Evolutionary conservation across 2,888 invertebrate species (phyloP).

Genomic region (Platycheirus albimanus): DNA sequence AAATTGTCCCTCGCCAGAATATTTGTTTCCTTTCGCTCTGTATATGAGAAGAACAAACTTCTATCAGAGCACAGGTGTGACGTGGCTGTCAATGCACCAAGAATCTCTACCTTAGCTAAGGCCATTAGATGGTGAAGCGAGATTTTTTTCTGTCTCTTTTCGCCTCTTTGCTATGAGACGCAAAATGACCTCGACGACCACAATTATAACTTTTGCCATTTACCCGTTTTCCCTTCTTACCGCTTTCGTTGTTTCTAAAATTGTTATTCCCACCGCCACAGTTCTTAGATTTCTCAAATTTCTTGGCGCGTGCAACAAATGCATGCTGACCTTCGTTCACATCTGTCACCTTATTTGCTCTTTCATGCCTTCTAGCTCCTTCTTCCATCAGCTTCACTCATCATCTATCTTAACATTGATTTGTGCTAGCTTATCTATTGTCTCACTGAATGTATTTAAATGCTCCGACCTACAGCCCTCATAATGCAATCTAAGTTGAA

Average conservation of each 20-base stretch:
- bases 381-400: not conserved
- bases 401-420: slow-evolving; percentile 9
- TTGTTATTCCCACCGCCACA: no score
- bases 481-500: slow-evolving; percentile 6
- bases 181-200: slow-evolving; percentile 62
- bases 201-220: slow-evolving; percentile 5
- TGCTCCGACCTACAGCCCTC: not conserved
- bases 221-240: not conserved
- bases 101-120: not conserved
- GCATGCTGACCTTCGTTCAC: slow-evolving; percentile 12
- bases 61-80: no score
- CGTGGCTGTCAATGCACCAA: slow-evolving; percentile 32
- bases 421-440: slow-evolving; percentile 12
- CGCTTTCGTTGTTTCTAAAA: not conserved
- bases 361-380: not conserved
- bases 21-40: slow-evolving; percentile 22
- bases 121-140: not conserved
- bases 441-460: slow-evolving; percentile 19
- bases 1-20: slow-evolving; percentile 12
- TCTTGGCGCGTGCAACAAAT: slow-evolving; percentile 9
- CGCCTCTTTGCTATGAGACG: slow-evolving; percentile 8
- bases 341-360: not conserved
- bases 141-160: not conserved
- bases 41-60: slow-evolving; percentile 15
- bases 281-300: not conserved